A percentile compares a stretch with the other conserved stretches of the same genome.
Evolutionary conservation across 2,113 vertebrate species (phyloP).

Genomic region (Pomatostomus ruficeps): DNA sequence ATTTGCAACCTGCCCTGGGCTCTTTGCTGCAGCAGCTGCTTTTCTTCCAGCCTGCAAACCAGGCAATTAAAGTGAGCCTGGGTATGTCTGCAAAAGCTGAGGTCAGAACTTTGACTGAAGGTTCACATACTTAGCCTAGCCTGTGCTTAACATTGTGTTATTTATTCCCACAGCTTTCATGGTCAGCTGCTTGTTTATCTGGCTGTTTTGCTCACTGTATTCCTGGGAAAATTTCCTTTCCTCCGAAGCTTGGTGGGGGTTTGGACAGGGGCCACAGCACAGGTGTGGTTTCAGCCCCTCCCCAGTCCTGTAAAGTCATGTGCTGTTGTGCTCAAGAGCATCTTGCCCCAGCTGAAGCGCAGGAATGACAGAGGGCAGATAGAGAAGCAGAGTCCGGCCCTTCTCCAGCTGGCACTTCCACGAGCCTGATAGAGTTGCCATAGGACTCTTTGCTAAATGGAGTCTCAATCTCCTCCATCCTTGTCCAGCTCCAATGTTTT

Average conservation of each 20-base stretch:
- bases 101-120: conserved; percentile 48
- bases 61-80: neutral
- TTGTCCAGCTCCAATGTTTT: neutral
- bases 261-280: neutral
- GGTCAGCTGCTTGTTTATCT: conserved; percentile 21
- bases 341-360: neutral
- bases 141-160: conserved; percentile 41
- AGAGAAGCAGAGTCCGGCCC: neutral
- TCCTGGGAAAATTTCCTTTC: neutral
- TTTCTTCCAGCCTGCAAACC: neutral
- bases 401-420: rapidly evolving
- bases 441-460: neutral
- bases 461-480: neutral
- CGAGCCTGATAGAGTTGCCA: neutral
- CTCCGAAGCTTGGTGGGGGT: neutral
- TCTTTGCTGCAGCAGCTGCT: neutral
- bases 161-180: conserved; percentile 42
- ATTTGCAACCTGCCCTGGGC: neutral
- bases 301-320: neutral
- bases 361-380: neutral
- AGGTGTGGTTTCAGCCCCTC: neutral
- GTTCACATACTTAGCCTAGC: conserved; percentile 35
- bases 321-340: neutral
- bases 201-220: neutral
- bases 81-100: neutral